Percentiles rank a stretch among this genome's conserved stretches.
phyloP scores from a whole-genome alignment of 2,888 invertebrate genomes.

The Osedax frankpressi region DNA sequence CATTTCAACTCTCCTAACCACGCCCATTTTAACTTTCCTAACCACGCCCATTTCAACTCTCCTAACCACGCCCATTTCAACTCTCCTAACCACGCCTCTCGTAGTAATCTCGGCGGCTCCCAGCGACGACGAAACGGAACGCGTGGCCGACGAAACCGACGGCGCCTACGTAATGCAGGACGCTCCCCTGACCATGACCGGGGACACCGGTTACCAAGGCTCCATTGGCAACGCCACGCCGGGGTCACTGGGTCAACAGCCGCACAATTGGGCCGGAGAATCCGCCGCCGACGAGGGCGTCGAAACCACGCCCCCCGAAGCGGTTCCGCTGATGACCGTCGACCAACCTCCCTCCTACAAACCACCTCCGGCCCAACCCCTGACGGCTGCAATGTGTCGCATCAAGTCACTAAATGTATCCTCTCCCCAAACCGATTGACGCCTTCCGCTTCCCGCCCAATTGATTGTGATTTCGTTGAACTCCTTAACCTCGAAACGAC shows the following conservation, averaged over 20 bases:
- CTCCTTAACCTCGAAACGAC: too few species aligned
- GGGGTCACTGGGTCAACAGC: neutral
- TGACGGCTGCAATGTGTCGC: neutral
- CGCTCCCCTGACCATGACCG: neutral
- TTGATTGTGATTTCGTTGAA: too few species aligned
- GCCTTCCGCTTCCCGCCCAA: neutral
- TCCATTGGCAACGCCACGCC: neutral
- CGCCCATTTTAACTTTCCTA: too few species aligned
- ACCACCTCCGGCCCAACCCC: neutral
- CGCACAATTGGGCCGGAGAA: too few species aligned
- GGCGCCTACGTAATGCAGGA: neutral
- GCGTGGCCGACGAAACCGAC: neutral
- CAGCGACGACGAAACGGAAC: neutral
- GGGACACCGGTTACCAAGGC: neutral
- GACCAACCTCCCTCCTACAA: neutral
- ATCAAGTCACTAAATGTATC: too few species aligned
- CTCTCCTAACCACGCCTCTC: neutral
- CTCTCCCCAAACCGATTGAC: too few species aligned
- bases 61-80: neutral
- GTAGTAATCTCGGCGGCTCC: neutral
- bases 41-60: neutral
- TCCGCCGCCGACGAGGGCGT: too few species aligned
- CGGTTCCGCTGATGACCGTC: neutral
- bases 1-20: too few species aligned
- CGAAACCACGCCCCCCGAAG: too few species aligned